These are phyloP conservation scores for Coenonympha arcania DNA, from an alignment of 2,888 invertebrate species.

Conservation along the genomic window DNA sequence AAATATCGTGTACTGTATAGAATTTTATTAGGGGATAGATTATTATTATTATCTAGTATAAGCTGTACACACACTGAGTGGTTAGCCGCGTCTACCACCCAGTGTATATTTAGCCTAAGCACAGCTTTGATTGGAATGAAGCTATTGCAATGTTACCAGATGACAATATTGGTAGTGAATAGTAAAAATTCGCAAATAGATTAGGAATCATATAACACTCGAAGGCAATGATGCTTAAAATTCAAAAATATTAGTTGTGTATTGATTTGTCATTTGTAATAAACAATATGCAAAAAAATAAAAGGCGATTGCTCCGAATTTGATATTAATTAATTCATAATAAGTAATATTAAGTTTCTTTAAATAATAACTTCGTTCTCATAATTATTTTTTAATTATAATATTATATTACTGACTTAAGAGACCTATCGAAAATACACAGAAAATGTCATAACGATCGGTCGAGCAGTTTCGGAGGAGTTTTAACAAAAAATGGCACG, in stretches of 20 bases:
- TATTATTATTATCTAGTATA: constrained; percentile 15
- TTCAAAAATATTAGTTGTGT: constrained; percentile 22
- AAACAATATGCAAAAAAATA: too few species aligned
- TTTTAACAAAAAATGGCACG: too few species aligned
- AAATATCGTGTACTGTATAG: constrained; percentile 20
- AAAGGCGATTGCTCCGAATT: too few species aligned
- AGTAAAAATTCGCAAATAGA: constrained; percentile 30
- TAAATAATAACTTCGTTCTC: too few species aligned
- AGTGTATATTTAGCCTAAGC: constrained; percentile 28
- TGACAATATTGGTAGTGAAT: constrained; percentile 56
- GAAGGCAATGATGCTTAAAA: constrained; percentile 43
- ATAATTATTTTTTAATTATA: too few species aligned
- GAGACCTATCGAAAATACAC: too few species aligned
- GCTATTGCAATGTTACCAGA: constrained; percentile 42
- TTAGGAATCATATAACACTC: constrained; percentile 30
- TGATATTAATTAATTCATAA: too few species aligned
- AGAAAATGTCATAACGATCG: too few species aligned
- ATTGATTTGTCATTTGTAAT: constrained; percentile 30
- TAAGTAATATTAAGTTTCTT: too few species aligned
- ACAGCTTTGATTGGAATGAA: constrained; percentile 33
- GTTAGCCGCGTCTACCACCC: constrained; percentile 16
- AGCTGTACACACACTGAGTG: constrained; percentile 13
- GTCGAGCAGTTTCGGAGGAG: too few species aligned
- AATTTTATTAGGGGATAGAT: constrained; percentile 16
- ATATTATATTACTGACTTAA: too few species aligned